Base-by-base conservation (phyloP, 2,888 invertebrate genomes). In the Latrodectus elegans region DNA sequence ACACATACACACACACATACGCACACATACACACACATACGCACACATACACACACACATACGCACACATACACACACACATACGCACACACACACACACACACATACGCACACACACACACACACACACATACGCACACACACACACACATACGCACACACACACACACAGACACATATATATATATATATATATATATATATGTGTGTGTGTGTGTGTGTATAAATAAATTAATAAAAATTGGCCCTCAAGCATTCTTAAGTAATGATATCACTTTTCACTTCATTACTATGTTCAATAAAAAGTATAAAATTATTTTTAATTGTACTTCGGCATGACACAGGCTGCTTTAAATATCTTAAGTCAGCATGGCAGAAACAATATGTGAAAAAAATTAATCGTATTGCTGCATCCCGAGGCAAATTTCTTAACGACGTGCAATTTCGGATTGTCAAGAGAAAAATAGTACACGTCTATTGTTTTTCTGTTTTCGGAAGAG, bases 381-480 rank as follows among this genome's bases (percentile, higher is more conserved):
- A 65, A 9, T 8, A 2, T 53, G 53, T 68, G 26, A 68, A 55
- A 71, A 22, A 53, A 53, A 52, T 12, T 67, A n/a, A 71, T 60
- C n/a, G 22, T 65, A 10, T 17, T 64, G 64, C 60, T 51, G n/a
- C 14, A 67, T 73, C 68, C 67, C 10, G 11, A 60, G 65, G 81
- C 51, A 26, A 64, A 74, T 75, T 70, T 49, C 17, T 60, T 70
- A 82, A 82, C 68, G 75, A 75, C 70, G 38, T 82, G 68, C 70
- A 68, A 75, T 82, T 78, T 78, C 78, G 68, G 68, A 78, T 68
- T 82, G 38, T 68, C 26, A 60, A 53, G 70, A 49, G 68, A 82
- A 75, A 80, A 60, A 52, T 22, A 49, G 73, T 74, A 9, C 71
- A 49, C n/a, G 49, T 38, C 49, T 71, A 38, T 71, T 71, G 22